Evolutionary conservation across 2,113 vertebrate genomes (phyloP).

Genomic region (Epinephelus fuscoguttatus): DNA sequence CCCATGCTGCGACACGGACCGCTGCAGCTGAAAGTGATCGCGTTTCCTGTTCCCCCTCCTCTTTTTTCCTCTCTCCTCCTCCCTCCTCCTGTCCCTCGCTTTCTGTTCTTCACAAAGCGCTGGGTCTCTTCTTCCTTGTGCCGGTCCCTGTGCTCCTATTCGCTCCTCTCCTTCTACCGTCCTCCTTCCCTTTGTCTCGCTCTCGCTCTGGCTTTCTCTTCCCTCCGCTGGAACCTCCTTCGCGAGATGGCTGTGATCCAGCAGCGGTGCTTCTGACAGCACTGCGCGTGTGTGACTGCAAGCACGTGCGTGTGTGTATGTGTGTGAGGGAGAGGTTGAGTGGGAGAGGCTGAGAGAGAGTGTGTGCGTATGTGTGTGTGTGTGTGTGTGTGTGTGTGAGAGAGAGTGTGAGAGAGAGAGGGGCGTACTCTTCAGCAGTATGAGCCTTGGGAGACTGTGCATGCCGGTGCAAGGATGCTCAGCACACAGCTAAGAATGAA

Average conservation of each 20-base stretch:
- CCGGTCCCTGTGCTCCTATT: slow-evolving; percentile 75
- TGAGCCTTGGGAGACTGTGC: slow-evolving; percentile 58
- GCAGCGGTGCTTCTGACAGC: slow-evolving; percentile 75
- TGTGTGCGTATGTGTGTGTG: slow-evolving; percentile 34
- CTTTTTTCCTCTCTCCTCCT: slow-evolving; percentile 72
- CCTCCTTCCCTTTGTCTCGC: slow-evolving; percentile 77
- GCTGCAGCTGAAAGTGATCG: slow-evolving; percentile 83
- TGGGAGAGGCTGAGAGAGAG: slow-evolving; percentile 40
- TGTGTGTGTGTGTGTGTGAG: slow-evolving; percentile 54
- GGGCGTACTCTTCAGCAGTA: slow-evolving; percentile 62
- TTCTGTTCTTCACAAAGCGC: slow-evolving; percentile 72
- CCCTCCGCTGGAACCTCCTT: slow-evolving; percentile 75
- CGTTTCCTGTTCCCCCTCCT: slow-evolving; percentile 83
- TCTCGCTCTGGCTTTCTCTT: slow-evolving; percentile 66
- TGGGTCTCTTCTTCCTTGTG: slow-evolving; percentile 72
- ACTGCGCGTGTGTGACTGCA: slow-evolving; percentile 74
- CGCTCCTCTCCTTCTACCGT: slow-evolving; percentile 77
- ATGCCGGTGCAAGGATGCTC: slow-evolving; percentile 77
- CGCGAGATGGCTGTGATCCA: slow-evolving; percentile 81
- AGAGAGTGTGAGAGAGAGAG: slow-evolving; percentile 50
- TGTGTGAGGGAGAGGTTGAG: slow-evolving; percentile 50
- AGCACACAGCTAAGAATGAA: slow-evolving; percentile 66
- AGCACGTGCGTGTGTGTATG: slow-evolving; percentile 67
- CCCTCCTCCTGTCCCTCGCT: slow-evolving; percentile 67
- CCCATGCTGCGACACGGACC: slow-evolving; percentile 87